Evolutionary conservation across 1,140 invertebrate genomes (phyloP), one percentile per base, ranked within the genome.

Genomic region (Psix sp.): DNA sequence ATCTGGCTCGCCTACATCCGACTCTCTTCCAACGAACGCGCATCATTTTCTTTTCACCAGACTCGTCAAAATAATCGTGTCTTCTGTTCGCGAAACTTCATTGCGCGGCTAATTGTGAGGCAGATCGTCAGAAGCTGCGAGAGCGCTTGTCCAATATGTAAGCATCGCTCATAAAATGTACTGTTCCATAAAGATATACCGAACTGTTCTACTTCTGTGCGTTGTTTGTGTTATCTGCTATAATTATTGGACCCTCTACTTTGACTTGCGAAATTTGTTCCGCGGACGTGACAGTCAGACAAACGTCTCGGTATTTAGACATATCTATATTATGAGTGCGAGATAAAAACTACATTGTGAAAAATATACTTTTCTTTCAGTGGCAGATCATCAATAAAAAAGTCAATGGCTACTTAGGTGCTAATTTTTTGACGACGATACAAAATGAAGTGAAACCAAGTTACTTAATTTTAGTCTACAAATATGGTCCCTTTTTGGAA

Each of bases 391-490:
- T n/a, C n/a, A n/a, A n/a, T n/a, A n/a, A n/a, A n/a, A n/a, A n/a
- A n/a, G n/a, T n/a, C n/a, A n/a, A n/a, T n/a, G n/a, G n/a, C n/a
- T n/a, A n/a, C n/a, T n/a, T n/a, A n/a, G n/a, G n/a, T n/a, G n/a
- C n/a, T n/a, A n/a, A n/a, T n/a, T n/a, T n/a, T n/a, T 2, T 7
- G n/a, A 2, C 26, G n/a, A 1, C 26, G n/a, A 29, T 10, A 29
- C 26, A n/a, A 29, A 7, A 24, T 24, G 7, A 33, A 43, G 15
- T 15, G 18, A 52, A 40, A 5, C 5, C 13, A 31, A 17, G 5
- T 48, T 56, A 59, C 40, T 45, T 83, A 5, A 88, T 88, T 24
- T 63, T 87, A 18, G 77, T 88, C 13, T 88, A 86, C 83, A 81
- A 83, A 52, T 56, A 85, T 13, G 86, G 87, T 18, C 71, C 43